These are phyloP conservation scores for Isoperla grammatica DNA, from an alignment of 2,888 invertebrate genomes.

Conservation along the genomic window DNA sequence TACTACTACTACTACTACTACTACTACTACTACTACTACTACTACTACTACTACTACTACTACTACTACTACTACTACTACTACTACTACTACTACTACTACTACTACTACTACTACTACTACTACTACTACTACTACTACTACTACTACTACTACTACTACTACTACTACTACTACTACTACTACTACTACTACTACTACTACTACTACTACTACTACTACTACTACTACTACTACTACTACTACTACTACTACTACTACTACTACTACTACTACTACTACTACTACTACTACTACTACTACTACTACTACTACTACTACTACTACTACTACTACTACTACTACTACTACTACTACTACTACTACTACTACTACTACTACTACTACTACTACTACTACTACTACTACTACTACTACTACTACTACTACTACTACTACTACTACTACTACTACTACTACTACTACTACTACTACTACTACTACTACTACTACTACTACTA, in stretches of 20 bases:
- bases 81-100: conserved; percentile 12
- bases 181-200: conserved; percentile 12
- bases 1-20: conserved; percentile 12
- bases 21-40: conserved; percentile 12
- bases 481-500: conserved; percentile 12
- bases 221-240: conserved; percentile 12
- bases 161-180: conserved; percentile 12
- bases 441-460: conserved; percentile 12
- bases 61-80: conserved; percentile 12
- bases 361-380: conserved; percentile 12
- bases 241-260: conserved; percentile 12
- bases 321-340: conserved; percentile 12
- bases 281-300: conserved; percentile 12
- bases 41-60: conserved; percentile 12
- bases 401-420: conserved; percentile 12
- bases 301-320: conserved; percentile 12
- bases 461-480: conserved; percentile 12
- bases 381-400: conserved; percentile 12
- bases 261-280: conserved; percentile 12
- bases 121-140: conserved; percentile 12
- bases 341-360: conserved; percentile 12
- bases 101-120: conserved; percentile 12
- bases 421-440: conserved; percentile 12
- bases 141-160: conserved; percentile 12
- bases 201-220: conserved; percentile 12